A percentile compares a stretch with the other conserved stretches of the same genome.
phyloP scores from a whole-genome alignment of 2,113 vertebrate genomes.

The Cottus gobio region DNA sequence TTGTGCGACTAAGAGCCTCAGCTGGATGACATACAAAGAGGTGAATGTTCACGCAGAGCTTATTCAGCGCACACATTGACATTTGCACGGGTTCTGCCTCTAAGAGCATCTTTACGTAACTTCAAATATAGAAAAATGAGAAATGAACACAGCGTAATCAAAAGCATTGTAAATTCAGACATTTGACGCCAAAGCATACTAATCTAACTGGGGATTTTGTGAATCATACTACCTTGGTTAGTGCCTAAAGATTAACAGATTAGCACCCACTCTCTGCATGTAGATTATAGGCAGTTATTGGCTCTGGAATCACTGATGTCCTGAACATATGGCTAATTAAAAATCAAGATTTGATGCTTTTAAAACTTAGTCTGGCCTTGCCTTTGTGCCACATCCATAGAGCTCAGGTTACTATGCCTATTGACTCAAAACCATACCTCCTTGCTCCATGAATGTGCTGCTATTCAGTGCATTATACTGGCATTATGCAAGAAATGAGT shows the following conservation, averaged over 20 bases:
- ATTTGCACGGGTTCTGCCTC: slow-evolving; percentile 38
- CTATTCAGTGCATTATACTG: slow-evolving; percentile 51
- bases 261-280: slow-evolving; percentile 17
- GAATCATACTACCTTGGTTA: slow-evolving; percentile 10
- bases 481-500: slow-evolving; percentile 57
- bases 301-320: slow-evolving; percentile 7
- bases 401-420: slow-evolving; percentile 14
- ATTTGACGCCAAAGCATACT: not conserved
- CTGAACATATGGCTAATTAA: slow-evolving; percentile 22
- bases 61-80: slow-evolving; percentile 29
- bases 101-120: slow-evolving; percentile 35
- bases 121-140: slow-evolving; percentile 7
- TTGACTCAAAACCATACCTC: slow-evolving; percentile 33
- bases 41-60: slow-evolving; percentile 34
- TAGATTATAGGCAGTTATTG: slow-evolving; percentile 18
- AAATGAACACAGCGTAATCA: slow-evolving; percentile 34
- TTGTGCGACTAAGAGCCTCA: slow-evolving; percentile 66
- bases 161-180: slow-evolving; percentile 3
- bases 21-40: slow-evolving; percentile 64
- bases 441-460: slow-evolving; percentile 29
- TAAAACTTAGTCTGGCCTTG: not conserved
- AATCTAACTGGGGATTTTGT: slow-evolving; percentile 2
- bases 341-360: not conserved
- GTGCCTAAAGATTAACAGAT: slow-evolving; percentile 33
- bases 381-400: not conserved